A percentile compares a stretch with the other conserved stretches of the same genome.
Conservation (phyloP, 2,888 invertebrate genomes). For the Pseudoips prasinana region DNA sequence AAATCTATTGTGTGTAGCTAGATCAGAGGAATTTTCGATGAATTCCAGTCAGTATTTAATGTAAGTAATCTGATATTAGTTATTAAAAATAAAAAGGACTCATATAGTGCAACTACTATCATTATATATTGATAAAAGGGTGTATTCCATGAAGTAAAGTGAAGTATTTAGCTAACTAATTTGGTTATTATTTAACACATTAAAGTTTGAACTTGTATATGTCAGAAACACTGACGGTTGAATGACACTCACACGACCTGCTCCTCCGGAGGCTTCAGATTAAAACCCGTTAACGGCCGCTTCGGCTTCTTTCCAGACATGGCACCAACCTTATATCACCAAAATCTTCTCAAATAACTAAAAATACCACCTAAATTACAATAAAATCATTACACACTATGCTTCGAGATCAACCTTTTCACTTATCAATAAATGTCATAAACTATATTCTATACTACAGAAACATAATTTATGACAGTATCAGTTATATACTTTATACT, state of each 20-base stretch:
- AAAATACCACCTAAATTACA: constrained; percentile 21
- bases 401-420: constrained; percentile 27
- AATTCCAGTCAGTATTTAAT: too few relatives aligned
- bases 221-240: too few relatives aligned
- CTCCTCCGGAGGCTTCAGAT: constrained; percentile 57
- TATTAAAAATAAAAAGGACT: too few relatives aligned
- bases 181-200: too few relatives aligned
- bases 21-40: too few relatives aligned
- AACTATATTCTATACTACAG: constrained; percentile 26
- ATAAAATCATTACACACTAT: constrained; percentile 27
- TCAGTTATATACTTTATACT: constrained; percentile 3
- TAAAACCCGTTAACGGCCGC: constrained; percentile 58
- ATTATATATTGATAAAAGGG: too few relatives aligned
- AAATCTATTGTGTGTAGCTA: too few relatives aligned
- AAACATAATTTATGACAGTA: constrained; percentile 17
- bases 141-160: too few relatives aligned
- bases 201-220: too few relatives aligned
- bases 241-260: constrained; percentile 65
- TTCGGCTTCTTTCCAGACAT: constrained; percentile 68
- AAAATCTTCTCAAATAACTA: constrained; percentile 10
- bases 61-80: too few relatives aligned
- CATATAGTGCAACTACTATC: too few relatives aligned
- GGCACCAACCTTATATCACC: constrained; percentile 21
- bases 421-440: constrained; percentile 24
- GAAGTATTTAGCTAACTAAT: too few relatives aligned